Evolutionary conservation across 2,797 vertebrate species (phyloP), one percentile per base, ranked within the genome.

Genomic region (Acanthopagrus latus): DNA sequence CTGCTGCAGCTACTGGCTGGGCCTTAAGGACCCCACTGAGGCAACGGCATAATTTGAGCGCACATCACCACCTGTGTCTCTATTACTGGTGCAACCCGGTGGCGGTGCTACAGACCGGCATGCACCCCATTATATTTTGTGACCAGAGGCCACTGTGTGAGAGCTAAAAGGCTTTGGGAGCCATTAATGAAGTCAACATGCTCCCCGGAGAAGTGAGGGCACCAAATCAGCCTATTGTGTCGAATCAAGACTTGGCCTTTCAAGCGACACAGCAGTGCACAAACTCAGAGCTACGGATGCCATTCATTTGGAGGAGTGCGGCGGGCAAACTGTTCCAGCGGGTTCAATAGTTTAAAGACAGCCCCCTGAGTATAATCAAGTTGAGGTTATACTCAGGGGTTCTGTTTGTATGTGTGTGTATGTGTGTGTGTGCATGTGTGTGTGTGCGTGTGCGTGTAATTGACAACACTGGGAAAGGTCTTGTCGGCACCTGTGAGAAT

Each of bases 101-200:
- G 74, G 79, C 65, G 69, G 67, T 56, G 67, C 66, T 74, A 70
- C 78, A 80, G 64, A 84, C 63, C 64, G 55, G 63, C 64, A 55
- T 76, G 80, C 62, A 71, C 67, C 74, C 88, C 76, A 88, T 92
- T 90, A 91, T 90, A 87, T 85, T 89, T 84, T 77, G 84, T 81
- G 83, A 90, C 85, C 85, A 81, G 82, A 77, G 88, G 85, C 83
- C 83, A 84, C 75, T 52, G 74, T 84, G 79, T 48, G 72, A 86
- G 76, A 83, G 74, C 82, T 88, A 86, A 85, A 89, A 87, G 79
- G 85, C 84, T 85, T 79, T 87, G 76, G 86, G 85, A 83, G 75
- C 78, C 76, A 90, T 86, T 92, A 89, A 89, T 84, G 83, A 88
- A 88, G 86, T 91, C 88, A 88, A 87, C 85, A 87, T 69, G 64